Base-by-base conservation (phyloP, 1,140 invertebrate species). In the Armadillidium nasatum region DNA sequence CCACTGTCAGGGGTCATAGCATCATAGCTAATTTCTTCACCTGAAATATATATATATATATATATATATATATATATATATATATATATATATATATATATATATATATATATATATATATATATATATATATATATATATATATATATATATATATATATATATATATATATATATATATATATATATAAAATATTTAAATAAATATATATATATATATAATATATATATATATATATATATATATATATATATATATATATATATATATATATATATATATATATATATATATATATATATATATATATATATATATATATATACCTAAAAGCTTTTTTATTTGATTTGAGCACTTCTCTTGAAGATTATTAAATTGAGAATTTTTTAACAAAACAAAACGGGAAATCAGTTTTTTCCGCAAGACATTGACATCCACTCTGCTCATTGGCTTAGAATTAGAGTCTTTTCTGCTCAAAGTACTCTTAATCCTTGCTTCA, bases 1-100 rank as follows among this genome's bases (percentile, higher is more conserved):
- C 80, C 80, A 54, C 77, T 79, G 77, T 81, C 80, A 3, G 80
- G 80, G 44, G 80, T 81, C 69, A 76, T 76, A 10, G 78, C 72
- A 44, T 80, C 77, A 44, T 76, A 78, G 46, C 71, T 76, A 46
- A 80, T 72, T 70, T 81, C 79, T 44, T 78, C 76, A 21, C 76
- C 79, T 80, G 75, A 7, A 73, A n/a, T n/a, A n/a, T n/a, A n/a
- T n/a, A n/a, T n/a, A n/a, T n/a, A 33, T 33, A 33, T 3, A 33
- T 33, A 33, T 33, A 33, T 33, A 33, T 33, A 33, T 33, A 33
- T 3, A 33, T n/a, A 33, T 33, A 33, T 33, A 33, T 33, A 33
- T 33, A 33, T 33, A 33, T 33, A 33, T 33, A 33, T 33, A 33
- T 33, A 33, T 3, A 3, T 3, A 33, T 33, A 3, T 3, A 33